These are phyloP conservation scores for Pantherophis vulpinus DNA, from an alignment of 2,797 vertebrate species.

Conservation along the genomic window DNA sequence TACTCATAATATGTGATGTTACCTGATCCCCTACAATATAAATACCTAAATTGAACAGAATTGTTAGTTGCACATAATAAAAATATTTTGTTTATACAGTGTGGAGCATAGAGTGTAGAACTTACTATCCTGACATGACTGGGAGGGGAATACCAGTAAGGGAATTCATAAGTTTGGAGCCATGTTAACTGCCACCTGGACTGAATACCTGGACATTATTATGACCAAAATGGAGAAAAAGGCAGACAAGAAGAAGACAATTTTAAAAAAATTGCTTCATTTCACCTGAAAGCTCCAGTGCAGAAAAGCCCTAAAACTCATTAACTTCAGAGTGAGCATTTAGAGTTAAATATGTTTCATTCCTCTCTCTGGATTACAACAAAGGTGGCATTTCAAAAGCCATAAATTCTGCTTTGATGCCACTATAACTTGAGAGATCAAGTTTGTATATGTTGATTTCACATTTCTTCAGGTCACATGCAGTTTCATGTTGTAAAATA, in stretches of 20 bases:
- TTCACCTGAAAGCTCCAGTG: not conserved
- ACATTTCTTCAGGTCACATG: not conserved
- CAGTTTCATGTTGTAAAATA: not conserved
- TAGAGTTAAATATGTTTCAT: not conserved
- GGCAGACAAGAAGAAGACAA: not conserved
- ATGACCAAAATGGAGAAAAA: not conserved
- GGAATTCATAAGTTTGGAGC: not conserved
- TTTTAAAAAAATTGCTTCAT: not conserved
- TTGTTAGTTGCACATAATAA: not conserved
- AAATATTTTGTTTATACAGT: not conserved
- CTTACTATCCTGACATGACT: not conserved
- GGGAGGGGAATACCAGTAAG: not conserved
- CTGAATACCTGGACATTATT: not conserved
- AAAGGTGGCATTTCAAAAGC: not conserved
- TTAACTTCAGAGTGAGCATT: not conserved
- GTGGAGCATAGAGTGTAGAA: not conserved
- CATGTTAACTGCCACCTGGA: not conserved
- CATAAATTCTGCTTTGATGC: not conserved
- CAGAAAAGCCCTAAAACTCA: not conserved
- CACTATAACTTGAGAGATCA: not conserved
- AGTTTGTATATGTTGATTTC: not conserved
- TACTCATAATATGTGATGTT: not conserved
- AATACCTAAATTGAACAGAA: not conserved
- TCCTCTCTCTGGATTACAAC: not conserved
- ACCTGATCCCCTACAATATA: not conserved